Evolutionary conservation across 23 tunicate species (phyloP), one percentile per base, ranked within the genome.

Genomic region (Botrylloides violaceus): DNA sequence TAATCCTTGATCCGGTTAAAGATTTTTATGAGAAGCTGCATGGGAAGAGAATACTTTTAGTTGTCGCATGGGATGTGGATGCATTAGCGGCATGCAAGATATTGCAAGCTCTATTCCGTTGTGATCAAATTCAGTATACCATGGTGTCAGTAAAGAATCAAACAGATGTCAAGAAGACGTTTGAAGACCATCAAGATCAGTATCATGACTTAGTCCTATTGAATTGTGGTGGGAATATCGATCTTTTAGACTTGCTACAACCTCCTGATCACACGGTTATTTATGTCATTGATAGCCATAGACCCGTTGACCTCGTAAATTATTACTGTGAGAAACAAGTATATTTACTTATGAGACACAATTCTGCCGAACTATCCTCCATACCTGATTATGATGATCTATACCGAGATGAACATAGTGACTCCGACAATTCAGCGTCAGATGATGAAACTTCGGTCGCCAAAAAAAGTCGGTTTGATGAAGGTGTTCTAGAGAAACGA

Each of bases 271-370:
- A 90, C 32, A 58, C 78, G 27, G 56, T 66, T 12, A 77, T 90
- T 75, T 83, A 78, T 70, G 97, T 90, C 23, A 75, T 83, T 33
- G 97, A 90, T 68, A 90, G 97, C 49, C 97, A 83, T 62, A 76
- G 97, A 21, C 97, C 97, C 3, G 77, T 90, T 29, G 90, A 90
- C 49, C 48, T 90, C 37, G 90, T 78, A 3, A 90, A 90, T 38
- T 83, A 82, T 48, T 90, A 78, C 49, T 83, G 89, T 62, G 97
- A 90, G 64, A 57, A 35, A 55, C 89, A 83, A 61, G 75, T 90
- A 15, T 79, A 83, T 65, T 36, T 90, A 5, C 34, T 83, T 26
- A 61, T 90, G 78, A 79, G 70, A 74, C 78, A 79, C 26, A 68
- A 73, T 32, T 76, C 68, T 3, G 85, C 78, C 18, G 97, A 90